phyloP scores from a whole-genome alignment of 2,888 invertebrate genomes.

The Ametastegia equiseti region DNA sequence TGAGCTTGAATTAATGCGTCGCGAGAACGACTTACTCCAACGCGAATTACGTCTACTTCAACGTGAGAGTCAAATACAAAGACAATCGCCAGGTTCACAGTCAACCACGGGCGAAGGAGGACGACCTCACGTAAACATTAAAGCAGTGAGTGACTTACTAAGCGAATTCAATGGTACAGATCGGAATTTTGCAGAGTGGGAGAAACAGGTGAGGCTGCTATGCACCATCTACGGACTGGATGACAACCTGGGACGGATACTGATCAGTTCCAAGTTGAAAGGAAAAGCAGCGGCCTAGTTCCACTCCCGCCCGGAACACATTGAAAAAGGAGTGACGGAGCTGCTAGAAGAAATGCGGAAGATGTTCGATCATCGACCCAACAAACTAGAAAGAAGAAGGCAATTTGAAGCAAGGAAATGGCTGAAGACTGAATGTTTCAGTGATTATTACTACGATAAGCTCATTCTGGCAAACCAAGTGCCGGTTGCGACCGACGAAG shows the following conservation, averaged over 20 bases:
- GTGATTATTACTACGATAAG: conserved; percentile 48
- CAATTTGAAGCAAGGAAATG: conserved; percentile 38
- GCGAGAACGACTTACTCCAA: not conserved
- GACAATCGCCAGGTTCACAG: not conserved
- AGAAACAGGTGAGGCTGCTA: conserved; percentile 41
- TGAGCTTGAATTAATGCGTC: not conserved
- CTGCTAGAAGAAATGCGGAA: conserved; percentile 33
- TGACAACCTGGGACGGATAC: conserved; percentile 42
- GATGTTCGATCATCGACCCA: conserved; percentile 48
- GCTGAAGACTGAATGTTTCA: conserved; percentile 17
- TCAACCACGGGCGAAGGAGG: not conserved
- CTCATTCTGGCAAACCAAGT: conserved; percentile 41
- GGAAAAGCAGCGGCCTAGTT: conserved; percentile 48
- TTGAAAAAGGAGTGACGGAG: not conserved
- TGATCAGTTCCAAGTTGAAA: conserved; percentile 45
- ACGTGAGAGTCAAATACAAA: not conserved
- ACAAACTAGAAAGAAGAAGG: not conserved
- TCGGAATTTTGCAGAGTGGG: conserved; percentile 41
- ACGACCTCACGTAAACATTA: not conserved
- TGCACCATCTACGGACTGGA: conserved; percentile 34
- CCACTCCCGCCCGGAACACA: conserved; percentile 38
- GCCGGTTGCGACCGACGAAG: conserved; percentile 27
- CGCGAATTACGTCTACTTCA: not conserved
- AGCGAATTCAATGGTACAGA: conserved; percentile 44
- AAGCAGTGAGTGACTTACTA: conserved; percentile 40